phyloP scores from a whole-genome alignment of 2,888 invertebrate species.

The Scaptomyza parva region DNA sequence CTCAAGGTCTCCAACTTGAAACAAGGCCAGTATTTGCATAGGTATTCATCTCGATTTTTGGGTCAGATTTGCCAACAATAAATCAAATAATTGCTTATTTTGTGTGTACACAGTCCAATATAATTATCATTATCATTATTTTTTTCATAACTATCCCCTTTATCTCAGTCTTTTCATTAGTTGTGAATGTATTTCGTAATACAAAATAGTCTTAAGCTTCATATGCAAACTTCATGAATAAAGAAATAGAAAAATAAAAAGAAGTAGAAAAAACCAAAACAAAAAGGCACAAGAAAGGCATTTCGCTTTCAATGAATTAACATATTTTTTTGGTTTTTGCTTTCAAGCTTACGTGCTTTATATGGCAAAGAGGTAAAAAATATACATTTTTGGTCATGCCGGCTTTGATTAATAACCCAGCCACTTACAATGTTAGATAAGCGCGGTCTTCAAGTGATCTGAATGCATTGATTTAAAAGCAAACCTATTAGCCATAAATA shows the following conservation, averaged over 20 bases:
- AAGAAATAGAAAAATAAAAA: slow-evolving; percentile 47
- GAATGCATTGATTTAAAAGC: slow-evolving; percentile 32
- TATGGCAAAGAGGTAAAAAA: slow-evolving; percentile 41
- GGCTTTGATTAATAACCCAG: slow-evolving; percentile 39
- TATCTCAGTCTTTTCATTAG: slow-evolving; percentile 7
- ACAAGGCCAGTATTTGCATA: slow-evolving; percentile 37
- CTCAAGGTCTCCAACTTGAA: slow-evolving; percentile 47
- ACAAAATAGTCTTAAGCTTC: slow-evolving; percentile 15
- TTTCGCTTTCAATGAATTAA: slow-evolving; percentile 76
- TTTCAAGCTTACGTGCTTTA: slow-evolving; percentile 18
- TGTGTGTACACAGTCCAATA: no score
- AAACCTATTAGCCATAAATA: slow-evolving; percentile 45
- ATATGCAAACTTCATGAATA: slow-evolving; percentile 50
- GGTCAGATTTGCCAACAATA: slow-evolving; percentile 3
- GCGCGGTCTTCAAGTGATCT: slow-evolving; percentile 6
- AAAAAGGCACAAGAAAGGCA: slow-evolving; percentile 44
- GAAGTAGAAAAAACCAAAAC: slow-evolving; percentile 41
- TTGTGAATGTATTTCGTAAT: slow-evolving; percentile 30
- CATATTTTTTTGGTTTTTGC: slow-evolving; percentile 64
- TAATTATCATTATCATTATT: no score
- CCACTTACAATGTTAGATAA: slow-evolving; percentile 38
- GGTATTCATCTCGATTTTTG: slow-evolving; percentile 1
- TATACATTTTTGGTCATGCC: slow-evolving; percentile 20
- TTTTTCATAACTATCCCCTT: no score
- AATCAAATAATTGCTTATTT: not conserved